phyloP scores from a whole-genome alignment of 1,140 invertebrate species.

The Coboldia fuscipes region DNA sequence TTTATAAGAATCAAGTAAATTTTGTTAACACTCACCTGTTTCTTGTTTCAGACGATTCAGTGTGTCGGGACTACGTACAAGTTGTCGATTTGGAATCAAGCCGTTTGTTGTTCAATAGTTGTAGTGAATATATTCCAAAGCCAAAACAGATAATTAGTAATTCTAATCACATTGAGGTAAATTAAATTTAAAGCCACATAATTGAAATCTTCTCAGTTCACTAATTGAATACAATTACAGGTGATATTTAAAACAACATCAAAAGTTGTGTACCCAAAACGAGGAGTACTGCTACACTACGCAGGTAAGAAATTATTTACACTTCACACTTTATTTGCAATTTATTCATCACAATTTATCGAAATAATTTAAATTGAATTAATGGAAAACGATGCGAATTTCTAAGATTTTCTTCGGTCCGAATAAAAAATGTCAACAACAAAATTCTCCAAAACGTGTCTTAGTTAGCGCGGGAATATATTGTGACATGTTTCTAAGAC shows the following conservation, averaged over 20 bases:
- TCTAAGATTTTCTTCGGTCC: no score
- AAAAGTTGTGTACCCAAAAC: slow-evolving; percentile 25
- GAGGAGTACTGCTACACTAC: slow-evolving; percentile 30
- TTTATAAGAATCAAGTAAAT: not conserved
- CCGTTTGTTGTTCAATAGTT: slow-evolving; percentile 1
- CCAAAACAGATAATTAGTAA: slow-evolving; percentile 2
- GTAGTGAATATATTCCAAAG: not conserved
- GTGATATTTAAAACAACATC: slow-evolving; percentile 20
- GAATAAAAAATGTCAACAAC: no score
- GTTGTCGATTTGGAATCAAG: slow-evolving; percentile 2
- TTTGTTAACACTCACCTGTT: not conserved
- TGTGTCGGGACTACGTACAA: slow-evolving; percentile 4
- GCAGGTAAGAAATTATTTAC: no score
- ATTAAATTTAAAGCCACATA: not conserved
- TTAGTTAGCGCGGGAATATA: no score
- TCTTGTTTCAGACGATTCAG: not conserved
- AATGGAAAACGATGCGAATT: no score
- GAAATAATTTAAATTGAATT: no score
- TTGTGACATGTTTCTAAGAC: no score
- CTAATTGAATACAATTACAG: not conserved
- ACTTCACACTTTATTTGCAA: no score
- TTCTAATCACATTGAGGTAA: slow-evolving; percentile 4
- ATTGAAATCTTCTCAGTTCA: not conserved
- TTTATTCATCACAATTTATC: no score
- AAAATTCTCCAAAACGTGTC: no score